Evolutionary conservation across 2,797 vertebrate species (phyloP), one percentile per base, ranked within the genome.

Genomic region (Lepilemur septentrionalis): DNA sequence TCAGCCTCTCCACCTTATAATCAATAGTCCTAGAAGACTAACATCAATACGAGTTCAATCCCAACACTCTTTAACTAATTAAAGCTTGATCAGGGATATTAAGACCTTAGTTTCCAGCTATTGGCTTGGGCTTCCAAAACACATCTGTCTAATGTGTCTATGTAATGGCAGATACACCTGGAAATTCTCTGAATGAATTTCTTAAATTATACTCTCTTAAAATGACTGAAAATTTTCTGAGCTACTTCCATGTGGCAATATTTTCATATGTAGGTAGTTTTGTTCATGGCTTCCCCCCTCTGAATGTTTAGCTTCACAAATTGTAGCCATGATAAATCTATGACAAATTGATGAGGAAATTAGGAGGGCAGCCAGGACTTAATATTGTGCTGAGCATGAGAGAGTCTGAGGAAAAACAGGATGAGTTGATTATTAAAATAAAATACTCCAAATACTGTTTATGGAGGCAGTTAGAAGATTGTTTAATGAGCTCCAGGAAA

Each of bases 371-470:
- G 38, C 38, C 57, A 88, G 65, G 92, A 96, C 17, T 93, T 97
- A 92, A 86, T 55, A 69, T 35, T 28, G 9, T 82, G 15, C n/a
- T 48, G 6, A 95, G 12, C 8, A 79, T 69, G 17, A 95, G 35
- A 82, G 14, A 90, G 18, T 63, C 38, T 65, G 35, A 90, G 10
- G 8, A 12, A 90, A 88, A 85, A 23, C 7, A 69, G 15, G 14
- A 48, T 65, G 10, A 86, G n/a, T 57, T 69, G 52, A 93, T 88
- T 63, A 92, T 72, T 72, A 81, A 48, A 98, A 96, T 38, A 87
- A 93, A 78, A 94, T 75, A 69, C 1, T 30, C n/a, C 28, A 96
- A 92, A 94, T 85, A 90, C 50, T 72, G 10, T 81, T 98, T 94
- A 93, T 73, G 73, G 32, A 73, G 41, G 23, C 46, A 91, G 63